phyloP scores from a whole-genome alignment of 2,797 vertebrate genomes.

The Anguilla anguilla region DNA sequence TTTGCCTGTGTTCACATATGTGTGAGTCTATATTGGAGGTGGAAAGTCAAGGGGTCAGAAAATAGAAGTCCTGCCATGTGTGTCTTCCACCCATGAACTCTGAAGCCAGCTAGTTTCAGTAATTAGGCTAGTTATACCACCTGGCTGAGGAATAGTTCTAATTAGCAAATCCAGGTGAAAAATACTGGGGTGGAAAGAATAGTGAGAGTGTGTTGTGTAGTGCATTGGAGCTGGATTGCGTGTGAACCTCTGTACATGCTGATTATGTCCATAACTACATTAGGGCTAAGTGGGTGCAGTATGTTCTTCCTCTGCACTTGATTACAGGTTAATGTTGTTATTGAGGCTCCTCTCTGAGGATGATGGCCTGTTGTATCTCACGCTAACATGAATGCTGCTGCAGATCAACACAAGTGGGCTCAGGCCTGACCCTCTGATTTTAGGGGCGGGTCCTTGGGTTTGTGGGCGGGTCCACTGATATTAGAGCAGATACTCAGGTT shows the following conservation, averaged over 20 bases:
- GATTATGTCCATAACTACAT: slow-evolving; percentile 27
- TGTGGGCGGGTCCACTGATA: neutral
- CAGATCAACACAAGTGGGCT: neutral
- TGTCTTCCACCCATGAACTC: too few species aligned
- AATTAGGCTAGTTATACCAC: too few species aligned
- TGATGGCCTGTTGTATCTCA: slow-evolving; percentile 12
- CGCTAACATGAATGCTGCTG: neutral
- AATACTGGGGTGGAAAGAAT: neutral
- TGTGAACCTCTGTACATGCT: neutral
- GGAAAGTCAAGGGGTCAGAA: too few species aligned
- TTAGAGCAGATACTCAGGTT: neutral
- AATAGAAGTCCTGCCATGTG: too few species aligned
- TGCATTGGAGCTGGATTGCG: neutral
- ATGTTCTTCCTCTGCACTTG: slow-evolving; percentile 14
- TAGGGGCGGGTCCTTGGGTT: neutral
- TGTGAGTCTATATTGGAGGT: neutral
- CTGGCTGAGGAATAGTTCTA: too few species aligned
- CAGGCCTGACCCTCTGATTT: neutral
- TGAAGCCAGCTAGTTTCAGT: too few species aligned
- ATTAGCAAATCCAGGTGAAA: too few species aligned
- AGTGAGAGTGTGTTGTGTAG: neutral
- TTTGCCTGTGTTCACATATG: too few species aligned
- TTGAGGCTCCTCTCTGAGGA: neutral
- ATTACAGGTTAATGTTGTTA: slow-evolving; percentile 32
- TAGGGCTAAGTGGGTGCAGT: slow-evolving; percentile 27